Evolutionary conservation across 2,797 vertebrate species (phyloP).

Genomic region (Erpetoichthys calabaricus): DNA sequence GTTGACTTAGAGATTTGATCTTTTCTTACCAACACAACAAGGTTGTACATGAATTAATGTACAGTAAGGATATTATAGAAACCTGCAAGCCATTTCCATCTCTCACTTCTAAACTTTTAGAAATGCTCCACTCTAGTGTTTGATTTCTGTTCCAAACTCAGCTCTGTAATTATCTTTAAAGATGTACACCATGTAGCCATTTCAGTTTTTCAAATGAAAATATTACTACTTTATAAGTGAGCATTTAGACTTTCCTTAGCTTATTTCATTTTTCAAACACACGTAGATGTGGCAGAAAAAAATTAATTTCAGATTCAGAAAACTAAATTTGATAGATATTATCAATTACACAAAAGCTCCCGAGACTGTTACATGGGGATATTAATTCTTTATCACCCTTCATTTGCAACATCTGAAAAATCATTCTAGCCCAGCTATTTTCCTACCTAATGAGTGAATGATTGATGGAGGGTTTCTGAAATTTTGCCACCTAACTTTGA

Average conservation of each 20-base stretch:
- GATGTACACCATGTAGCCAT: neutral
- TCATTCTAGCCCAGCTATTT: neutral
- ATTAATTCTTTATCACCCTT: neutral
- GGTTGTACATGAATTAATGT: neutral
- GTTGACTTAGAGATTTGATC: neutral
- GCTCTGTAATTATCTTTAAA: neutral
- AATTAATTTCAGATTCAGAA: neutral
- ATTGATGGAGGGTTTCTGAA: too few relatives aligned
- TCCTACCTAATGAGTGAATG: neutral
- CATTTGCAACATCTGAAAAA: neutral
- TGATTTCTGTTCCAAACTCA: neutral
- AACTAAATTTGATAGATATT: neutral
- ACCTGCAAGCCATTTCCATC: neutral
- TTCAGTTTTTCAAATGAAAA: neutral
- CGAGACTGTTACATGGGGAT: neutral
- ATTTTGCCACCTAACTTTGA: too few relatives aligned
- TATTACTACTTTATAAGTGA: neutral
- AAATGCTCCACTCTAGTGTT: neutral
- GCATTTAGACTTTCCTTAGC: neutral
- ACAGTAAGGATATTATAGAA: neutral
- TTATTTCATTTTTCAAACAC: neutral
- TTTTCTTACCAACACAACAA: neutral
- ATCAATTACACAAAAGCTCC: constrained; percentile 1
- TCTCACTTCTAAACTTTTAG: neutral
- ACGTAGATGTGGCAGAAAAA: neutral